Evolutionary conservation across 2,113 vertebrate genomes (phyloP).

Genomic region (Neolamprologus hecqui): DNA sequence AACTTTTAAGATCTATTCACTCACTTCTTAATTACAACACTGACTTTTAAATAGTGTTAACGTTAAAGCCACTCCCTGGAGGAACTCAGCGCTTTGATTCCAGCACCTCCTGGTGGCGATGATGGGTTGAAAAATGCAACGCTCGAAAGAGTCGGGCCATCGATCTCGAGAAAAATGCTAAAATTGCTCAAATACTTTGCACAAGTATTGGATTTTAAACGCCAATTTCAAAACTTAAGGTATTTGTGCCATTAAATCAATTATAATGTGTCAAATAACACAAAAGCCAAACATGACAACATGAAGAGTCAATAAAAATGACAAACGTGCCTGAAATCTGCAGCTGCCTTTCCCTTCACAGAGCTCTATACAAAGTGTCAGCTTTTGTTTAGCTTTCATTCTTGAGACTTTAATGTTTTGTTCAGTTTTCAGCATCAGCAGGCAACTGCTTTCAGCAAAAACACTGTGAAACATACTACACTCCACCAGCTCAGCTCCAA

Average conservation of each 20-base stretch:
- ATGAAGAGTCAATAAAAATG: not conserved
- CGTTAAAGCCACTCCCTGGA: not conserved
- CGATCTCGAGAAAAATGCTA: not conserved
- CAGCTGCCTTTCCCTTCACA: not conserved
- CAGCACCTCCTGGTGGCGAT: not conserved
- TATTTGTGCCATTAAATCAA: not conserved
- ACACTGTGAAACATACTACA: not conserved
- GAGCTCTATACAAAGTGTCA: not conserved
- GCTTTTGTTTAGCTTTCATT: not conserved
- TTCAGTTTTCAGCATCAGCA: not conserved
- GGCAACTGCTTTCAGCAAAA: not conserved
- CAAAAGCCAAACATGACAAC: not conserved
- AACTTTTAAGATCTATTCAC: constrained; percentile 54
- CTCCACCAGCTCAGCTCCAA: not conserved
- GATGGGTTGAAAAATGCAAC: not conserved
- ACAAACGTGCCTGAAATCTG: not conserved
- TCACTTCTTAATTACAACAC: constrained; percentile 46
- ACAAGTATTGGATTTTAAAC: not conserved
- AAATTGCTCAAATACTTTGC: not conserved
- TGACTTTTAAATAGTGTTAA: constrained; percentile 40
- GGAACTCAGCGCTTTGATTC: not conserved
- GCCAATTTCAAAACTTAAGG: not conserved
- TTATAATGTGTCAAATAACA: not conserved
- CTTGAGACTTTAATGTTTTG: not conserved
- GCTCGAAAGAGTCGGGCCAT: not conserved